A percentile compares a stretch with the other conserved stretches of the same genome.
These are phyloP conservation scores for Spodoptera litura DNA, from an alignment of 1,140 invertebrate genomes.

Conservation along the genomic window DNA sequence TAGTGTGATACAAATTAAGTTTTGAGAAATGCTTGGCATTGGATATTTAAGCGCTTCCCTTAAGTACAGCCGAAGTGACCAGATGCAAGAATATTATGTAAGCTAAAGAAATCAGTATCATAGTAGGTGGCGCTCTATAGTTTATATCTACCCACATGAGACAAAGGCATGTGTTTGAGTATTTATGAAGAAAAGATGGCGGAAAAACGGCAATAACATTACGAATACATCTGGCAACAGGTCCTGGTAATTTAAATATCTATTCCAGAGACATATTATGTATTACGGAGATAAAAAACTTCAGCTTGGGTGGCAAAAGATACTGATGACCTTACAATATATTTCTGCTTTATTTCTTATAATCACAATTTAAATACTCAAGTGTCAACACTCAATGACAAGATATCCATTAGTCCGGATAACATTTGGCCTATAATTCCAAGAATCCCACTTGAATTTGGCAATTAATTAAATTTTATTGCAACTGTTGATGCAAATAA, in stretches of 20 bases:
- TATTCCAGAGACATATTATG: background rate
- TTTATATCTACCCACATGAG: too few relatives aligned
- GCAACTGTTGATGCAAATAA: background rate
- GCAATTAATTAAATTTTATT: slow-evolving; percentile 23
- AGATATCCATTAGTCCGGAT: slow-evolving; percentile 19
- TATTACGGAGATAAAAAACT: background rate
- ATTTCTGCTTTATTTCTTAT: background rate
- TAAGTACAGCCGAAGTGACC: too few relatives aligned
- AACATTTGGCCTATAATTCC: slow-evolving; percentile 29
- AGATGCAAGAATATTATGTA: too few relatives aligned
- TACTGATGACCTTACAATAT: slow-evolving; percentile 9
- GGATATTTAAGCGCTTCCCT: too few relatives aligned
- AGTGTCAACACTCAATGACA: slow-evolving; percentile 17
- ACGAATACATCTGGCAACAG: too few relatives aligned
- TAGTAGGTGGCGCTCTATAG: too few relatives aligned
- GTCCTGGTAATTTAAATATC: background rate
- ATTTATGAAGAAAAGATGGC: too few relatives aligned
- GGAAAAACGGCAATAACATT: too few relatives aligned
- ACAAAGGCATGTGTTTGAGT: too few relatives aligned
- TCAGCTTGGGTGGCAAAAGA: slow-evolving; percentile 9
- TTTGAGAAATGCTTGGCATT: too few relatives aligned
- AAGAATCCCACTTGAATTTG: slow-evolving; percentile 3
- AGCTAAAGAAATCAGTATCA: too few relatives aligned
- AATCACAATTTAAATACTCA: slow-evolving; percentile 2
- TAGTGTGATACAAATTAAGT: too few relatives aligned